phyloP scores from a whole-genome alignment of 2,797 vertebrate species.

The Otus scops region DNA sequence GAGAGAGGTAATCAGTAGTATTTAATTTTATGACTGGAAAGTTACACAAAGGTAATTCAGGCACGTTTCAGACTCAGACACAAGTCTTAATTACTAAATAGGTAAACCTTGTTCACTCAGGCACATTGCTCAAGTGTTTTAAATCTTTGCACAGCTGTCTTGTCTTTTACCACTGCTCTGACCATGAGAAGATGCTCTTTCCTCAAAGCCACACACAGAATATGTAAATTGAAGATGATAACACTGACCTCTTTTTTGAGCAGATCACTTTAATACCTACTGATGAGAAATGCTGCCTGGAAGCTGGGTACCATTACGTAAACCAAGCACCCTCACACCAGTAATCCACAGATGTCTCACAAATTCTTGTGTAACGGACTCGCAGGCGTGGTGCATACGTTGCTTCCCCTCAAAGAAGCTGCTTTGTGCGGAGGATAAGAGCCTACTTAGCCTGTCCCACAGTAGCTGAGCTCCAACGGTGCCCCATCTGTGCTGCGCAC shows the following conservation, averaged over 20 bases:
- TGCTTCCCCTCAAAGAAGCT: not conserved
- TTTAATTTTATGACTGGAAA: not conserved
- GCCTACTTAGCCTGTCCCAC: not conserved
- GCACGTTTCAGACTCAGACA: not conserved
- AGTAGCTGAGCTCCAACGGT: accelerated
- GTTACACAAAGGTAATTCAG: not conserved
- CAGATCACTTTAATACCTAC: not conserved
- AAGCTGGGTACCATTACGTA: not conserved
- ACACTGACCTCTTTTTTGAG: not conserved
- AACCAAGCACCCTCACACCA: not conserved
- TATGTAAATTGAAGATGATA: not conserved
- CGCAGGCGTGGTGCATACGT: not conserved
- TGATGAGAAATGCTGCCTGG: not conserved
- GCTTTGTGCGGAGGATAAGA: not conserved
- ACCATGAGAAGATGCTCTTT: not conserved
- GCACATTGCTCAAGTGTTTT: not conserved
- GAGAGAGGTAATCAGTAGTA: not conserved
- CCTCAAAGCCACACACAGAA: not conserved
- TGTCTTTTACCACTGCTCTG: not conserved
- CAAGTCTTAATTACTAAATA: not conserved
- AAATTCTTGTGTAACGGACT: not conserved
- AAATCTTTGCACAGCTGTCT: not conserved
- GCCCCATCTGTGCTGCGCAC: not conserved
- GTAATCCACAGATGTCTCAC: not conserved
- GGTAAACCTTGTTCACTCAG: not conserved